Evolutionary conservation across 2,888 invertebrate species (phyloP), one percentile per base, ranked within the genome.

Genomic region (Parnassius apollo): DNA sequence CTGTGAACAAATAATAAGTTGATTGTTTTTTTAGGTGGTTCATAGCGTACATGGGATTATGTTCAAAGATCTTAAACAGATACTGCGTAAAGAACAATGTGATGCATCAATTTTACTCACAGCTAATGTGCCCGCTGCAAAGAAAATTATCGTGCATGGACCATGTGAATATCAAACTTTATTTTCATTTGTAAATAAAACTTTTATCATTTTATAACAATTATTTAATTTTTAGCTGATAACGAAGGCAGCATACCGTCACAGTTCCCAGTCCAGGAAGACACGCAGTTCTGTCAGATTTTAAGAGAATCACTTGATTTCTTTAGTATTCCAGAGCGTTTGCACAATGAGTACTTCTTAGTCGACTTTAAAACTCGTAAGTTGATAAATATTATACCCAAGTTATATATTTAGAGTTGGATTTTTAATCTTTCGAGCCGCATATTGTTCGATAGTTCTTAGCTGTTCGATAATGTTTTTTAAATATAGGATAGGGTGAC

Each of bases 11-110:
- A 35, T 35, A 35, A 35, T 1, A 35, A 35, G 7, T 35, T 7
- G 35, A 35, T 35, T 35, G 35, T 35, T 35, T 35, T 35, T 35
- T 35, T 35, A 97, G 96, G 96, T 99, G 35, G 98, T 99, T 0
- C 99, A 99, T 73, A 98, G 98, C 81, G 99, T 99, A 0, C 98
- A 99, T 78, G 99, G 99, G 18, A 98, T 99, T 65, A 99, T 98
- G 96, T 99, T 99, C 81, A 99, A 99, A 89, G 99, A 99, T 88
- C 91, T 99, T 25, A 99, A 99, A 78, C 99, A 99, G 89, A 99
- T 99, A 69, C 89, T 99, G 68, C 94, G 99, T 60, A 99, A 99
- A 82, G 99, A 99, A 82, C 99, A 99, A 81, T 99, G 99, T 80
- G 99, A 99, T 86, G 98, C 99, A 0, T 98, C 98, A 0, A 96